Percentiles rank a stretch among this genome's conserved stretches.
Conservation (phyloP, 2,113 vertebrate species). For the Malurus melanocephalus region DNA sequence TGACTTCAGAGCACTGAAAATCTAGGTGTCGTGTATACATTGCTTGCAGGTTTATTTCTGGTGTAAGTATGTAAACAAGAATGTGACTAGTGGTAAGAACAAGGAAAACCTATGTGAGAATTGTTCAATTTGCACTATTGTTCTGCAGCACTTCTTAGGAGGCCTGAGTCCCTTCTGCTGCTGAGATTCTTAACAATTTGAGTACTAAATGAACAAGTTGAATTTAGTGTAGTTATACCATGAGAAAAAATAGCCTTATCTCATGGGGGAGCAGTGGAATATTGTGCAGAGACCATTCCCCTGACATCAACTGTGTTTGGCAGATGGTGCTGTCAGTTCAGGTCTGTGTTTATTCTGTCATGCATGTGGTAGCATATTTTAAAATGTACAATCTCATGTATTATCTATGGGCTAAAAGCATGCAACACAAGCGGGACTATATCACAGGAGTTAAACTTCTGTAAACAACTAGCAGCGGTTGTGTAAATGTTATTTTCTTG, state of each 20-base stretch:
- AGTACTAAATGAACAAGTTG: slow-evolving; percentile 77
- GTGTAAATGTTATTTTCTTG: slow-evolving; percentile 86
- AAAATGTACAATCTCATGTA: slow-evolving; percentile 78
- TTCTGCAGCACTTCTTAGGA: neutral
- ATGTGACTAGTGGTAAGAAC: neutral
- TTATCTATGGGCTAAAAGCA: slow-evolving; percentile 84
- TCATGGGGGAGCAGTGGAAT: slow-evolving; percentile 70
- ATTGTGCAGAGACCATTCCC: slow-evolving; percentile 68
- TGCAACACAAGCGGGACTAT: slow-evolving; percentile 76
- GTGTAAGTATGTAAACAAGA: neutral
- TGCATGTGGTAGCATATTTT: slow-evolving; percentile 81
- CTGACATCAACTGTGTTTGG: slow-evolving; percentile 79
- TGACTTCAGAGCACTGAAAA: neutral
- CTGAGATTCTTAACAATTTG: slow-evolving; percentile 66
- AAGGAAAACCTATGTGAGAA: neutral
- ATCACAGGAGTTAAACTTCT: slow-evolving; percentile 83
- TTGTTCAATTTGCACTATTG: neutral
- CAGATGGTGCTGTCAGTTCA: slow-evolving; percentile 84
- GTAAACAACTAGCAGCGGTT: slow-evolving; percentile 81
- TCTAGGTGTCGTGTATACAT: neutral
- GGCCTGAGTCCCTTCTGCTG: neutral
- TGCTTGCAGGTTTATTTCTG: neutral
- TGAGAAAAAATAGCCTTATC: slow-evolving; percentile 76
- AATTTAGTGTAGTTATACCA: slow-evolving; percentile 70
- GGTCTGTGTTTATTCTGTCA: slow-evolving; percentile 80